Percentiles rank a stretch among this genome's conserved stretches.
These are phyloP conservation scores for Oreortyx pictus DNA, from an alignment of 2,797 vertebrate species.

Conservation along the genomic window DNA sequence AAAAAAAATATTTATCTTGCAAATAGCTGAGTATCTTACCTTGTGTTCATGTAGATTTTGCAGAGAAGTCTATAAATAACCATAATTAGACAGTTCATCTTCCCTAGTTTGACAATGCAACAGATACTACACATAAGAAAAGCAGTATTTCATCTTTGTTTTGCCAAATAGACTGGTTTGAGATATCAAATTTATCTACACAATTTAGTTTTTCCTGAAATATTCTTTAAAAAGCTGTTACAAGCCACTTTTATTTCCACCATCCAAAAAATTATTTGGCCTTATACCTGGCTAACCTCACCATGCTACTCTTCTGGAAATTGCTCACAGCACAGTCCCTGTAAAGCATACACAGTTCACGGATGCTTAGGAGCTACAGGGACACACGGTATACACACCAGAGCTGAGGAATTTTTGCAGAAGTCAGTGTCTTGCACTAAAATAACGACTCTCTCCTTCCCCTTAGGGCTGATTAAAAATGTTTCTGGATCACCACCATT, in stretches of 20 bases:
- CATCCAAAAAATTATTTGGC: constrained; percentile 63
- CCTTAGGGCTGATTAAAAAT: background rate
- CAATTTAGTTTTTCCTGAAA: constrained; percentile 61
- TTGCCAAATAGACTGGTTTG: constrained; percentile 41
- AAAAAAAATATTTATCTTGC: constrained; percentile 37
- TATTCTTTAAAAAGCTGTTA: constrained; percentile 40
- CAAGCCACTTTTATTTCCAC: constrained; percentile 72
- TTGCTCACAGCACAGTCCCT: constrained; percentile 15
- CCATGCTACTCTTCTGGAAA: constrained; percentile 79
- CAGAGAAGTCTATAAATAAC: constrained; percentile 71
- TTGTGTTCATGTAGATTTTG: constrained; percentile 58
- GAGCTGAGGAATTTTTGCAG: constrained; percentile 17
- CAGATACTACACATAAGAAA: constrained; percentile 38
- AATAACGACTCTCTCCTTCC: background rate
- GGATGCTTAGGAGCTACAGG: background rate
- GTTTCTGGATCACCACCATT: background rate
- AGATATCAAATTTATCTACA: constrained; percentile 19
- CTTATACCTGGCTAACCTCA: constrained; percentile 77
- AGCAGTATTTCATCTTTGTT: constrained; percentile 55
- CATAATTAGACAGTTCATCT: constrained; percentile 71
- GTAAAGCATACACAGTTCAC: background rate
- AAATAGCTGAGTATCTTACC: constrained; percentile 54
- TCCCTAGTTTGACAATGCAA: constrained; percentile 59
- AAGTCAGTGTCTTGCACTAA: background rate
- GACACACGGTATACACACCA: background rate